A percentile compares a stretch with the other conserved stretches of the same genome.
Conservation (phyloP, 37 sponge, comb jelly and placozoan genomes). For the Theonella swinhoei region DNA sequence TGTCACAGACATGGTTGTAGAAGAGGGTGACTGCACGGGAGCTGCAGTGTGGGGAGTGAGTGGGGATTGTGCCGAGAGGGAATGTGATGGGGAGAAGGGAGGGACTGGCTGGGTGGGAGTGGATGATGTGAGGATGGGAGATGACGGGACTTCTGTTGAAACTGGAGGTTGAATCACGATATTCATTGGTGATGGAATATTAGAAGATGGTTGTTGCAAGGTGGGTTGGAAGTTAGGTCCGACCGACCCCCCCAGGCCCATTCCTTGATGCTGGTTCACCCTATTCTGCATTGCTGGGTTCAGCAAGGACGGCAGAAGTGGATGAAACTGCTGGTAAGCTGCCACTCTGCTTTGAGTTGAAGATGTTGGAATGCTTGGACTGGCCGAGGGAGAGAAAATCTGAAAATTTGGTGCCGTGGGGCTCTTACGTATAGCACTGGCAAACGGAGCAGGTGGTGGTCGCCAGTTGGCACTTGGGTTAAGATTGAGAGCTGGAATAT, state of each 20-base stretch:
- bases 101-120: background rate
- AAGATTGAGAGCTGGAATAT: background rate
- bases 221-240: background rate
- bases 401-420: background rate
- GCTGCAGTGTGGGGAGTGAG: background rate
- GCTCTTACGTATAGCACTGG: background rate
- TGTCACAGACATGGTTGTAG: background rate
- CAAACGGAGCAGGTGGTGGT: background rate
- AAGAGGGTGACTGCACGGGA: background rate
- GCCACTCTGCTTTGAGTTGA: background rate
- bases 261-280: background rate
- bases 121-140: background rate
- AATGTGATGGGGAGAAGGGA: background rate
- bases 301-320: constrained; percentile 18
- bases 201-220: background rate
- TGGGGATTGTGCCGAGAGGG: background rate
- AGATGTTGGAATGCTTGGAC: background rate
- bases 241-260: background rate
- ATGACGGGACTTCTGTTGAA: too few relatives aligned
- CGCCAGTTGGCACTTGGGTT: background rate
- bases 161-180: constrained; percentile 34
- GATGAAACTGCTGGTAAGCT: background rate
- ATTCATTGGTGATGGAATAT: constrained; percentile 30
- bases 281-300: background rate
- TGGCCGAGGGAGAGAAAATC: background rate